Percentiles rank a stretch among this genome's conserved stretches.
These are phyloP conservation scores for Candidula unifasciata DNA, from an alignment of 2,888 invertebrate species.

Conservation along the genomic window DNA sequence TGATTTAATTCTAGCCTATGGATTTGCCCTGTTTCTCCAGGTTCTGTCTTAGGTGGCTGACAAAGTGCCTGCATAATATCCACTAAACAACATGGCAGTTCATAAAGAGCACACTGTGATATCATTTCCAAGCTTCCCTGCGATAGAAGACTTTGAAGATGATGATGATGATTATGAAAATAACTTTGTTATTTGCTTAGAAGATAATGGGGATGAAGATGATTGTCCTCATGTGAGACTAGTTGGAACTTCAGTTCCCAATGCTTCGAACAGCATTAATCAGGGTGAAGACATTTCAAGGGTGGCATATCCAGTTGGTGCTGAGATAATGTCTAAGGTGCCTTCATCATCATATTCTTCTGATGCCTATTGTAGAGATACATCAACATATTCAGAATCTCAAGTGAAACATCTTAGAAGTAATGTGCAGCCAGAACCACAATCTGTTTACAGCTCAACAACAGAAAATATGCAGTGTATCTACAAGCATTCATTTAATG, in stretches of 20 bases:
- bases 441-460: not conserved
- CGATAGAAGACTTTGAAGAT: constrained; percentile 27
- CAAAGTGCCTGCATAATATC: not conserved
- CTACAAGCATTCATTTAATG: too few relatives aligned
- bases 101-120: not conserved
- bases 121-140: constrained; percentile 7
- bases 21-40: not conserved
- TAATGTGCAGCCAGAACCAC: not conserved
- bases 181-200: constrained; percentile 43
- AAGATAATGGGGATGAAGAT: constrained; percentile 42
- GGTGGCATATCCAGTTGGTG: not conserved
- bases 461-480: not conserved
- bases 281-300: not conserved
- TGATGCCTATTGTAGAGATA: not conserved
- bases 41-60: not conserved
- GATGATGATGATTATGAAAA: constrained; percentile 42
- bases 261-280: not conserved
- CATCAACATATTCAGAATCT: not conserved
- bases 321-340: not conserved
- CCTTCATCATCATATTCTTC: not conserved
- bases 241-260: not conserved
- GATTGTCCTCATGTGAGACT: not conserved
- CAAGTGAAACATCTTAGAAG: not conserved
- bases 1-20: too few relatives aligned
- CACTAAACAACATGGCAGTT: constrained; percentile 15